A percentile compares a stretch with the other conserved stretches of the same genome.
Conservation (phyloP, 2,888 invertebrate genomes). For the Heliconius erato region DNA sequence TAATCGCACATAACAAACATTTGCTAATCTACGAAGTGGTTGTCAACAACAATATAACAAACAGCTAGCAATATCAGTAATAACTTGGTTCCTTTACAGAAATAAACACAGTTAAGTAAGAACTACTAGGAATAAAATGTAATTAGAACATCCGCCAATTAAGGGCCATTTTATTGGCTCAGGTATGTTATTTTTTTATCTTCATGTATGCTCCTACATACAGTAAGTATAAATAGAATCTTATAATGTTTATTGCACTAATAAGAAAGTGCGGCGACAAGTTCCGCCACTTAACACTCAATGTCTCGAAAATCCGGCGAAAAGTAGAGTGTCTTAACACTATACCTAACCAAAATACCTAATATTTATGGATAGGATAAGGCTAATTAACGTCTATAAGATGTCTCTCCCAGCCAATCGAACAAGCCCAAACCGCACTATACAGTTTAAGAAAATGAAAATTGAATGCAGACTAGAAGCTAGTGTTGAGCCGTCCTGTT, state of each 20-base stretch:
- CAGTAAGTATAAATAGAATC: not conserved
- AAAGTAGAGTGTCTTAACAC: too few relatives aligned
- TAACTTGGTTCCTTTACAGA: not conserved
- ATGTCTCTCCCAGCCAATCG: too few relatives aligned
- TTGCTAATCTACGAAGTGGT: not conserved
- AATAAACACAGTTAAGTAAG: conserved; percentile 2
- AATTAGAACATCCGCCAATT: conserved; percentile 21
- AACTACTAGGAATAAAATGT: not conserved
- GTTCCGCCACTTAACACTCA: too few relatives aligned
- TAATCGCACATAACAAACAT: not conserved
- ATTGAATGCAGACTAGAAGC: too few relatives aligned
- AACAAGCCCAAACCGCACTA: too few relatives aligned
- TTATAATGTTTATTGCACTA: not conserved
- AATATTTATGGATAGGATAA: too few relatives aligned
- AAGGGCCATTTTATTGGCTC: not conserved
- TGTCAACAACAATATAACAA: not conserved
- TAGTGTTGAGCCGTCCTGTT: too few relatives aligned
- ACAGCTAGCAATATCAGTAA: not conserved
- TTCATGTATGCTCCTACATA: not conserved
- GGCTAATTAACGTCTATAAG: too few relatives aligned
- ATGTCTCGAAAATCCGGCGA: too few relatives aligned
- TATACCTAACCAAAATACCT: too few relatives aligned
- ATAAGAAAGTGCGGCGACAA: not conserved
- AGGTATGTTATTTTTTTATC: not conserved
- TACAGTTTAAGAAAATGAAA: too few relatives aligned